These are phyloP conservation scores for Rhopalosiphum maidis DNA, from an alignment of 1,140 invertebrate species.

Conservation along the genomic window DNA sequence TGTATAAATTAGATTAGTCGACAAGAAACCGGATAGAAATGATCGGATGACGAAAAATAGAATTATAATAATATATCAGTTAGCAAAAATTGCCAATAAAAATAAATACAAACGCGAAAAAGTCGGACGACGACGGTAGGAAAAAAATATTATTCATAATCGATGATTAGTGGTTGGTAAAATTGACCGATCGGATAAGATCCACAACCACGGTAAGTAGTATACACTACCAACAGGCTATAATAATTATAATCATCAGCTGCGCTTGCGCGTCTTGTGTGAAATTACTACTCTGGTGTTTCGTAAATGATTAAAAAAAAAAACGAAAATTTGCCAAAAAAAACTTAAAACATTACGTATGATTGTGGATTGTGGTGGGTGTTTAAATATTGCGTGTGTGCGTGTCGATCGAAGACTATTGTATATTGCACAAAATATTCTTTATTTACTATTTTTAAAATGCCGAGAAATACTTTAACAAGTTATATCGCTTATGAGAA, in stretches of 20 bases:
- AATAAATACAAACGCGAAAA: constrained; percentile 6
- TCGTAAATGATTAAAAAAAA: neutral
- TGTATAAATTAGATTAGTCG: neutral
- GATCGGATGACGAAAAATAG: neutral
- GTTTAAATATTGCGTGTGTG: neutral
- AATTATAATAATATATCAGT: neutral
- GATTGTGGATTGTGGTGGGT: neutral
- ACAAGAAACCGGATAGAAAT: neutral
- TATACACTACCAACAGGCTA: neutral
- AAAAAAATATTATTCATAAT: constrained; percentile 44
- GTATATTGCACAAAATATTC: neutral
- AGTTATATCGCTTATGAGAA: neutral
- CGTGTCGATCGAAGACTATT: neutral
- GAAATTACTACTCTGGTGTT: neutral
- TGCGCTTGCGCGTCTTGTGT: neutral
- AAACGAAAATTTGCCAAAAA: neutral
- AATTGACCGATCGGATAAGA: constrained; percentile 33
- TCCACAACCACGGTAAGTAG: constrained; percentile 17
- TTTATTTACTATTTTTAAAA: constrained; percentile 39
- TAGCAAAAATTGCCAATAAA: neutral
- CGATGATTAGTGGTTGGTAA: constrained; percentile 55
- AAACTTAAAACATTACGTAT: neutral
- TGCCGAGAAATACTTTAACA: neutral
- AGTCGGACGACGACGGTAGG: neutral
- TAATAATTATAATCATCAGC: neutral